Conservation (phyloP, 2,113 vertebrate genomes). For the Taxidea taxus region DNA sequence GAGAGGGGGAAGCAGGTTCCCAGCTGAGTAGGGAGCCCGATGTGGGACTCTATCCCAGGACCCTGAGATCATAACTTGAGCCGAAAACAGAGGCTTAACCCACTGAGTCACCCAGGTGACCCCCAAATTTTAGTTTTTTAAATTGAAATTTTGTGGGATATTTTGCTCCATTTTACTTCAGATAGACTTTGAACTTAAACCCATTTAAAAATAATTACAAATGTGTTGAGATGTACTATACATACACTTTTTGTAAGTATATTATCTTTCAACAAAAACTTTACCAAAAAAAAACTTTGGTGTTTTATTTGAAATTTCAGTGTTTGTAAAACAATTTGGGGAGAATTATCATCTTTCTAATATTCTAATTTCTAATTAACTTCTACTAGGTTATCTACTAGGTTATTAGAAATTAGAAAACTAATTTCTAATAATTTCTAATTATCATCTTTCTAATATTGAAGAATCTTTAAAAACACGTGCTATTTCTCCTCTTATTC, state of each 20-base stretch:
- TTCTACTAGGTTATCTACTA: no score
- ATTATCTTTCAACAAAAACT: not conserved
- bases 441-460: not conserved
- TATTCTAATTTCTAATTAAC: no score
- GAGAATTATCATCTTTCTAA: not conserved
- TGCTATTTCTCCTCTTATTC: not conserved
- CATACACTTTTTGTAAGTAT: not conserved
- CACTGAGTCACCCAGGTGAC: no score
- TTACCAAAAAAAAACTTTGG: not conserved
- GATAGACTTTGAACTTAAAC: not conserved
- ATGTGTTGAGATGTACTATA: not conserved
- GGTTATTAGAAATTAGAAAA: no score
- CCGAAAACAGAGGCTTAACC: no score
- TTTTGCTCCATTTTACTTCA: not conserved
- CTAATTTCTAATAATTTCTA: no score
- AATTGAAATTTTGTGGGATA: not conserved
- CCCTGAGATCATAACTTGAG: no score
- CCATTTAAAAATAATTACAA: not conserved
- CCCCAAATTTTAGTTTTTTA: not conserved
- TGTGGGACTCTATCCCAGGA: no score
- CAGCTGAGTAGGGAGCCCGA: no score
- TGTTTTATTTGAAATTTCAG: slow-evolving; percentile 4
- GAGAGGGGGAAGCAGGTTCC: no score
- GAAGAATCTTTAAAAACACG: not conserved
- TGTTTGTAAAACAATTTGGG: not conserved